phyloP scores from a whole-genome alignment of 2,888 invertebrate genomes.

The Pomacea canaliculata region DNA sequence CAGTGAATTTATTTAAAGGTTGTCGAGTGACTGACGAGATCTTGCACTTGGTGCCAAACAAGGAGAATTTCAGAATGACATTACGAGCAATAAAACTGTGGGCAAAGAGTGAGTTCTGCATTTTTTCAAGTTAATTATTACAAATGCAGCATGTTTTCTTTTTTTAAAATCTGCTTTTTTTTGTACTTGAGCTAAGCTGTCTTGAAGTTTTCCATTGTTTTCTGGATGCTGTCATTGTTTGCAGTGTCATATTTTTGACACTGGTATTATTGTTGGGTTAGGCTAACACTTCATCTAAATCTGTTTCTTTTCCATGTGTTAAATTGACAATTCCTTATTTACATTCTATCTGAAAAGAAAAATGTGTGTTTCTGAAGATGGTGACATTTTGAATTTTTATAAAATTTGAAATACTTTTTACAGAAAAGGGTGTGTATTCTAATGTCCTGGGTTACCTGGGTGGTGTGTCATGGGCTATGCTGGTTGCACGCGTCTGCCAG shows the following conservation, averaged over 20 bases:
- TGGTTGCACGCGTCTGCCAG: conserved; percentile 98
- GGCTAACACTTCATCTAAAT: background rate
- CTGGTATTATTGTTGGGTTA: background rate
- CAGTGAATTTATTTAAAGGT: conserved; percentile 69
- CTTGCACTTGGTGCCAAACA: conserved; percentile 92
- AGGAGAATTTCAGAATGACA: conserved; percentile 92
- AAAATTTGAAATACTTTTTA: background rate
- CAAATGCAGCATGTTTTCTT: no score
- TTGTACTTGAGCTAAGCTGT: no score
- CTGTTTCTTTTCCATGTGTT: no score
- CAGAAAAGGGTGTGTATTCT: conserved; percentile 93
- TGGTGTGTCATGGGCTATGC: conserved; percentile 99
- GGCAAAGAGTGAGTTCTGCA: conserved; percentile 86
- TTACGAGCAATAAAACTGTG: conserved; percentile 95
- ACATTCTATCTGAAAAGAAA: no score
- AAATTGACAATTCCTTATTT: no score
- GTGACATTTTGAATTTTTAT: no score
- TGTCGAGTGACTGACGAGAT: conserved; percentile 99
- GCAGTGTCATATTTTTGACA: background rate
- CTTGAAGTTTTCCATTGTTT: no score
- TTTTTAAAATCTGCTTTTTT: no score
- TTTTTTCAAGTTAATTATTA: no score
- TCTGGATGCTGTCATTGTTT: background rate
- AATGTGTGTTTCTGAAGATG: no score
- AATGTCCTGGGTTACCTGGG: conserved; percentile 98